These are phyloP conservation scores for Phenganax stokvisi DNA, from an alignment of 92 coral and sea anemone genomes.

Conservation along the genomic window DNA sequence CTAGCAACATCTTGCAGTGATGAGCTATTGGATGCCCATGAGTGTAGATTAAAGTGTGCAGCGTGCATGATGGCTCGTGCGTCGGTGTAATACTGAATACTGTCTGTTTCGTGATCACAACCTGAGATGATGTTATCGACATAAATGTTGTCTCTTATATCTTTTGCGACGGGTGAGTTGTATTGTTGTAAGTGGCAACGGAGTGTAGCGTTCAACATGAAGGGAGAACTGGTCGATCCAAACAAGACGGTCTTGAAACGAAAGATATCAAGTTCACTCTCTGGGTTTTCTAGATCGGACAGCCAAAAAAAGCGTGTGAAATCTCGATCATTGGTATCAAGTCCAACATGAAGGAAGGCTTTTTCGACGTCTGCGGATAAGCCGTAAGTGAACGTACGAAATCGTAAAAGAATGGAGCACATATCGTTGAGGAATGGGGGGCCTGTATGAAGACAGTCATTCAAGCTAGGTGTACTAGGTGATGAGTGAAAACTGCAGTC, in stretches of 20 bases:
- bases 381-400: slow-evolving; percentile 6
- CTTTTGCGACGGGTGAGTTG: slow-evolving; percentile 35
- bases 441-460: neutral
- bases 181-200: slow-evolving; percentile 26
- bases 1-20: slow-evolving; percentile 8
- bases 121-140: slow-evolving; percentile 48
- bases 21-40: slow-evolving; percentile 41
- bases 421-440: neutral
- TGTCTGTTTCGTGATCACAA: neutral
- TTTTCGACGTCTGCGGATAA: slow-evolving; percentile 49
- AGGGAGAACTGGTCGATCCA: slow-evolving; percentile 45
- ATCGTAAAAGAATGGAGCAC: neutral
- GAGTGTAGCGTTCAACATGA: slow-evolving; percentile 43
- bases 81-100: slow-evolving; percentile 1
- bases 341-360: slow-evolving; percentile 45
- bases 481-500: slow-evolving; percentile 6
- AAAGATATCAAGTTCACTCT: slow-evolving; percentile 37
- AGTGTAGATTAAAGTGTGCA: neutral
- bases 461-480: neutral
- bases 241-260: slow-evolving; percentile 43
- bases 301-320: slow-evolving; percentile 51
- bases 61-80: neutral
- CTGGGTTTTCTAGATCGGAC: slow-evolving; percentile 29
- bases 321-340: slow-evolving; percentile 43
- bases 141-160: slow-evolving; percentile 47